Evolutionary conservation across 2,113 vertebrate species (phyloP).

Genomic region (Melanostigma gelatinosum): DNA sequence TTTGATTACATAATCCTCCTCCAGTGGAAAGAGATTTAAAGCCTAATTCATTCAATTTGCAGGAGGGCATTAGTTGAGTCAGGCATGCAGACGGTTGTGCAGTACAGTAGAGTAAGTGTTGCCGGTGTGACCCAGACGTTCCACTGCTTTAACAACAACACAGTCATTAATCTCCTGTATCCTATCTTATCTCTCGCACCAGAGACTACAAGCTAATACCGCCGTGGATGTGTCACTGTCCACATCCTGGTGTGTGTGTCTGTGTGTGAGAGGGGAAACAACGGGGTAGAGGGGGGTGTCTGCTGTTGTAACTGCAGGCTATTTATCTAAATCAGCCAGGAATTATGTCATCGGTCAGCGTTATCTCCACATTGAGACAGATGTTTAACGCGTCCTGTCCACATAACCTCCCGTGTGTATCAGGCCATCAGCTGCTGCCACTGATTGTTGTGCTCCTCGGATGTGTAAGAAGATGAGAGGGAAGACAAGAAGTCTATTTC

Average conservation of each 20-base stretch:
- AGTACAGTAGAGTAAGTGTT: constrained; percentile 40
- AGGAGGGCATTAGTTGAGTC: constrained; percentile 28
- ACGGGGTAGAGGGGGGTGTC: not conserved
- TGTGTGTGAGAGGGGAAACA: constrained; percentile 12
- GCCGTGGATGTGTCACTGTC: constrained; percentile 44
- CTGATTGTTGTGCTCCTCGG: not conserved
- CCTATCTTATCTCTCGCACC: constrained; percentile 64
- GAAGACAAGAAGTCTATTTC: not conserved
- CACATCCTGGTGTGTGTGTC: constrained; percentile 55
- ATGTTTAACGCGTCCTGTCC: constrained; percentile 25
- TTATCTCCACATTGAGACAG: constrained; percentile 44
- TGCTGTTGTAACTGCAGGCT: constrained; percentile 26
- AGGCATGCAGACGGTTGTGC: constrained; percentile 26
- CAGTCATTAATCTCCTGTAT: constrained; percentile 63
- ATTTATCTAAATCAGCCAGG: constrained; percentile 53
- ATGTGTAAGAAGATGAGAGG: not conserved
- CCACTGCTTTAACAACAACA: constrained; percentile 72
- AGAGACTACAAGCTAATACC: constrained; percentile 45
- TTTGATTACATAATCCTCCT: constrained; percentile 36
- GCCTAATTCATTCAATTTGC: constrained; percentile 26
- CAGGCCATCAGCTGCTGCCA: not conserved
- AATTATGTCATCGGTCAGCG: constrained; percentile 39
- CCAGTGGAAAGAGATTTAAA: constrained; percentile 46
- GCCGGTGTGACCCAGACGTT: constrained; percentile 58
- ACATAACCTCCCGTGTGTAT: constrained; percentile 10